These are phyloP conservation scores for Camptogramma bilineatum DNA, from an alignment of 2,888 invertebrate species.

Conservation along the genomic window DNA sequence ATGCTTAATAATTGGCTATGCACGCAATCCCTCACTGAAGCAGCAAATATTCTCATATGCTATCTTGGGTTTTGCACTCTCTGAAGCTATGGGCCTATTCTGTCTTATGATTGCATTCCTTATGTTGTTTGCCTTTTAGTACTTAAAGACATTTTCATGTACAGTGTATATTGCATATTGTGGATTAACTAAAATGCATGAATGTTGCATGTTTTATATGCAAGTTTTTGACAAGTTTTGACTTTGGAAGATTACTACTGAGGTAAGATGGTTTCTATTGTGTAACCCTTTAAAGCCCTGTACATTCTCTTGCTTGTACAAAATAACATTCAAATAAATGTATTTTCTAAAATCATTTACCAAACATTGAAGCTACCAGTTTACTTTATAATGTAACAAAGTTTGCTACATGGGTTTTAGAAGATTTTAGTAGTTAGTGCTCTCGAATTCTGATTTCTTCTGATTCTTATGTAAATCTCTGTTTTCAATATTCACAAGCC, in stretches of 20 bases:
- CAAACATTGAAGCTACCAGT: too few relatives aligned
- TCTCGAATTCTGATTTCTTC: constrained; percentile 15
- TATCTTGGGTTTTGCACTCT: constrained; percentile 98
- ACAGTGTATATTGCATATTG: constrained; percentile 62
- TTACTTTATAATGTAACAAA: background rate
- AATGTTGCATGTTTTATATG: constrained; percentile 54
- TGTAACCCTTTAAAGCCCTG: constrained; percentile 22
- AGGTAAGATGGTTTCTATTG: constrained; percentile 57
- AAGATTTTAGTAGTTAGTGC: constrained; percentile 44
- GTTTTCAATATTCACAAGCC: background rate
- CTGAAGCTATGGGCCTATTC: constrained; percentile 99
- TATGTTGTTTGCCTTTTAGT: constrained; percentile 96
- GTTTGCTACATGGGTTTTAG: constrained; percentile 1
- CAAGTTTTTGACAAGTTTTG: constrained; percentile 40
- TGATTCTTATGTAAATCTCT: background rate
- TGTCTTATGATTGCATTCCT: constrained; percentile 99
- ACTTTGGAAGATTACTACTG: constrained; percentile 43
- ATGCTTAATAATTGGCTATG: constrained; percentile 97
- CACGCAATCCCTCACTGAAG: constrained; percentile 98
- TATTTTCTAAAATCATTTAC: too few relatives aligned
- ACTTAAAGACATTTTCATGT: constrained; percentile 50
- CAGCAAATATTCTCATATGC: constrained; percentile 99
- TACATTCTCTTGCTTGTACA: constrained; percentile 6
- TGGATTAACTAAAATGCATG: constrained; percentile 45
- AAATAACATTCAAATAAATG: background rate